Evolutionary conservation across 2,888 invertebrate genomes (phyloP).

Genomic region (Eupithecia insigniata): DNA sequence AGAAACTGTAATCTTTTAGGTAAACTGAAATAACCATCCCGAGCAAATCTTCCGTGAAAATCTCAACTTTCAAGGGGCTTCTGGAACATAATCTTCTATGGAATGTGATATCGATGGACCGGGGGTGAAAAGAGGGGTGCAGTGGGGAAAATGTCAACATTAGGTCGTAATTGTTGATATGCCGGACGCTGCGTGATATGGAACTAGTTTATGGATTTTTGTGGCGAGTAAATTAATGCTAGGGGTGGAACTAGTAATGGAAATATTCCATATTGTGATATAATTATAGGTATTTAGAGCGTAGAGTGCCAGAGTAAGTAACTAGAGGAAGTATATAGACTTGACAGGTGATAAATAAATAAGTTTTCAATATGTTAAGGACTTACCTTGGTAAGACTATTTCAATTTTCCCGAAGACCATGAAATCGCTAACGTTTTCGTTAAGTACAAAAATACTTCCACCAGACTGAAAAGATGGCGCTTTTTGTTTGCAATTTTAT

Average conservation of each 20-base stretch:
- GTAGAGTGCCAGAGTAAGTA: background rate
- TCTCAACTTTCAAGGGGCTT: conserved; percentile 50
- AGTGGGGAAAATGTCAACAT: conserved; percentile 72
- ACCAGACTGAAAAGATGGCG: no score
- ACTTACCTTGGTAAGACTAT: background rate
- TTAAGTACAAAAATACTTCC: no score
- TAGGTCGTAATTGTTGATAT: conserved; percentile 60
- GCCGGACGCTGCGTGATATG: conserved; percentile 46
- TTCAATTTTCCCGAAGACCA: background rate
- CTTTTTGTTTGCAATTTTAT: no score
- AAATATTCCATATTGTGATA: background rate
- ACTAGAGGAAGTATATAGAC: background rate
- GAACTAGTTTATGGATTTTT: conserved; percentile 39
- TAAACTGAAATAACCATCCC: conserved; percentile 22
- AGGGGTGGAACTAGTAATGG: conserved; percentile 24
- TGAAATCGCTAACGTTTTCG: background rate
- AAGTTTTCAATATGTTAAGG: background rate
- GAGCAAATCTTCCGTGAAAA: conserved; percentile 64
- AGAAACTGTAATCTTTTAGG: conserved; percentile 4
- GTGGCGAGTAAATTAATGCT: conserved; percentile 33
- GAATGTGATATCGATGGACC: conserved; percentile 71
- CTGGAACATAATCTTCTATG: conserved; percentile 70
- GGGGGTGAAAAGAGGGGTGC: conserved; percentile 43
- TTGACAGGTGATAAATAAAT: background rate
- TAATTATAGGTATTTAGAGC: background rate